These are phyloP conservation scores for Phyto melanocephala DNA, from an alignment of 2,888 invertebrate species.

Conservation along the genomic window DNA sequence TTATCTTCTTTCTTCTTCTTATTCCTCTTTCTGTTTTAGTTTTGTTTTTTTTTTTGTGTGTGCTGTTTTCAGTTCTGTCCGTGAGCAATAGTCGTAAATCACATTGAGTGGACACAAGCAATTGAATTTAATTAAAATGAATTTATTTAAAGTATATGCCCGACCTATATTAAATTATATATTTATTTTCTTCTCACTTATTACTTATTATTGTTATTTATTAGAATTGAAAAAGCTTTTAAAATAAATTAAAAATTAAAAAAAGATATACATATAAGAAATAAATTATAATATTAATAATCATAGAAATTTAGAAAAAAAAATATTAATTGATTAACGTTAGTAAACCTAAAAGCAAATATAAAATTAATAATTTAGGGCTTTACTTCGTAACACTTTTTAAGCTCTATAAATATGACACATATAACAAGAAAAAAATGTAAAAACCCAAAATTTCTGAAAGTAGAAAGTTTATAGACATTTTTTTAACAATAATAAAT, in stretches of 20 bases:
- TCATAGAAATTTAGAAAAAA: constrained; percentile 15
- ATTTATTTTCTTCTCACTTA: constrained; percentile 23
- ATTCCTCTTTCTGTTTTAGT: background rate
- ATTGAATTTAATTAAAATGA: constrained; percentile 65
- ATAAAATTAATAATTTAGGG: too few relatives aligned
- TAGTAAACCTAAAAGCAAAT: too few relatives aligned
- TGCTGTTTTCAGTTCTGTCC: constrained; percentile 37
- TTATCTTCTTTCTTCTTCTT: constrained; percentile 49
- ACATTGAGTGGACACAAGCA: constrained; percentile 66
- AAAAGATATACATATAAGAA: background rate
- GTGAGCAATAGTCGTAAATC: constrained; percentile 64
- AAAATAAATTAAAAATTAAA: constrained; percentile 46
- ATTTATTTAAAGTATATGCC: constrained; percentile 63
- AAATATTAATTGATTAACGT: constrained; percentile 27
- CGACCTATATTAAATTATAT: constrained; percentile 64
- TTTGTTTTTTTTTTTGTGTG: background rate
- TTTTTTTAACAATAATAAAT: too few relatives aligned
- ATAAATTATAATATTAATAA: constrained; percentile 27
- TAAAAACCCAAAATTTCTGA: too few relatives aligned
- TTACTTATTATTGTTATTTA: constrained; percentile 46
- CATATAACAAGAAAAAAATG: too few relatives aligned
- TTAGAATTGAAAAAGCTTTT: constrained; percentile 47
- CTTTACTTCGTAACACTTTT: too few relatives aligned
- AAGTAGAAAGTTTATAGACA: too few relatives aligned
- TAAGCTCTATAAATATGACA: too few relatives aligned